Evolutionary conservation across 2,888 invertebrate genomes (phyloP), one percentile per base, ranked within the genome.

Genomic region (Leucophenga maculata): DNA sequence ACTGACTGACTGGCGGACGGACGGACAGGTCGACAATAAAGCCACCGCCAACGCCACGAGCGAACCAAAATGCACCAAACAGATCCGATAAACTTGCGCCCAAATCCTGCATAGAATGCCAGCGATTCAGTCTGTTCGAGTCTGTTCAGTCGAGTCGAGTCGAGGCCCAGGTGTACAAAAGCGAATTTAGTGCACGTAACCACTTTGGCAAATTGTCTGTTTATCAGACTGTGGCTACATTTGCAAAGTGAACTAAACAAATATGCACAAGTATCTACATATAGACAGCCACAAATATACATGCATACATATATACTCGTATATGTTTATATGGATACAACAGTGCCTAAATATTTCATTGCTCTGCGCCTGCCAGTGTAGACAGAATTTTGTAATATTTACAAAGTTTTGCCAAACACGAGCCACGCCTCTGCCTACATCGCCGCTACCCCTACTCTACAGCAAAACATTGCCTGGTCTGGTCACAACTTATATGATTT

Each of bases 311-410:
- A n/a, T 32, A 18, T 4, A 31, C 14, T 14, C 14, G 6, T 50
- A 16, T 50, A 50, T 50, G 18, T 50, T 16, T 50, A 50, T 48
- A 22, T 46, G 39, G 11, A 11, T 44, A 60, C 20, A 60, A 60
- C 20, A 60, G 9, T 73, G 73, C 78, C 78, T 80, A 79, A 83
- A 80, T 80, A 83, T 80, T 80, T 83, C 82, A 80, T 80, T 80
- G 80, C 73, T 75, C 44, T 73, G 77, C 69, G 76, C 74, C n/a
- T 74, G 79, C 78, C 78, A 83, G 39, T 6, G 39, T 39, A 39
- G 79, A 80, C 80, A 81, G 82, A 83, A 83, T 80, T 79, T 82
- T 83, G 80, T 80, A 82, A 80, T 82, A 83, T 83, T 80, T 80
- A 83, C 80, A 80, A 80, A 83, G 80, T 83, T 64, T 64, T 80